A percentile compares a stretch with the other conserved stretches of the same genome.
These are phyloP conservation scores for Epizoanthus illoricatus DNA, from an alignment of 92 coral and sea anemone genomes.

Conservation along the genomic window DNA sequence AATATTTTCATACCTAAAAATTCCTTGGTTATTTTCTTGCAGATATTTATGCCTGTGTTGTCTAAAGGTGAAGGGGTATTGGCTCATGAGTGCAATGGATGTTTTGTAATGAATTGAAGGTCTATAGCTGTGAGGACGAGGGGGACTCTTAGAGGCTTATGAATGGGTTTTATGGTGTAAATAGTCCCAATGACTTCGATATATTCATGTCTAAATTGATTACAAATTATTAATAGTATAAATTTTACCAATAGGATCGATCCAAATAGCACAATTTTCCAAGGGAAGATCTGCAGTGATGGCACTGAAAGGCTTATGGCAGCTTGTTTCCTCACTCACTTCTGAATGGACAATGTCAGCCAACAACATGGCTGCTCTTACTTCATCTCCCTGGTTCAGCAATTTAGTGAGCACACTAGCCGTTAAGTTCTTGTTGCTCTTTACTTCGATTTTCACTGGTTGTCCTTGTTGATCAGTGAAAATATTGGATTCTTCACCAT, in stretches of 20 bases:
- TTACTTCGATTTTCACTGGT: slow-evolving; percentile 52
- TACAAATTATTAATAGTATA: too few relatives aligned
- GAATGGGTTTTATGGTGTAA: too few relatives aligned
- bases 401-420: slow-evolving; percentile 46
- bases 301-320: neutral
- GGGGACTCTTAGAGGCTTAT: too few relatives aligned
- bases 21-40: too few relatives aligned
- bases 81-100: too few relatives aligned
- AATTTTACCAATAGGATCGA: slow-evolving; percentile 76
- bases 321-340: slow-evolving; percentile 14
- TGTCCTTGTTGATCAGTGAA: slow-evolving; percentile 61
- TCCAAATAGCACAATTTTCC: slow-evolving; percentile 66
- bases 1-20: too few relatives aligned
- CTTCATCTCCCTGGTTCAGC: slow-evolving; percentile 39
- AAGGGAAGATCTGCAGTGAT: slow-evolving; percentile 47
- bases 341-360: slow-evolving; percentile 65
- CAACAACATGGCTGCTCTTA: slow-evolving; percentile 37
- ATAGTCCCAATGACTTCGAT: too few relatives aligned
- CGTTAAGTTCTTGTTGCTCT: slow-evolving; percentile 31
- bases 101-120: too few relatives aligned
- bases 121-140: too few relatives aligned
- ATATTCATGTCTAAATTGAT: too few relatives aligned
- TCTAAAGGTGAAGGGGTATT: too few relatives aligned
- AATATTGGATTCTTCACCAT: slow-evolving; percentile 71
- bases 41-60: too few relatives aligned